Evolutionary conservation across 2,888 invertebrate genomes (phyloP).

Genomic region (Capitulum mitella): DNA sequence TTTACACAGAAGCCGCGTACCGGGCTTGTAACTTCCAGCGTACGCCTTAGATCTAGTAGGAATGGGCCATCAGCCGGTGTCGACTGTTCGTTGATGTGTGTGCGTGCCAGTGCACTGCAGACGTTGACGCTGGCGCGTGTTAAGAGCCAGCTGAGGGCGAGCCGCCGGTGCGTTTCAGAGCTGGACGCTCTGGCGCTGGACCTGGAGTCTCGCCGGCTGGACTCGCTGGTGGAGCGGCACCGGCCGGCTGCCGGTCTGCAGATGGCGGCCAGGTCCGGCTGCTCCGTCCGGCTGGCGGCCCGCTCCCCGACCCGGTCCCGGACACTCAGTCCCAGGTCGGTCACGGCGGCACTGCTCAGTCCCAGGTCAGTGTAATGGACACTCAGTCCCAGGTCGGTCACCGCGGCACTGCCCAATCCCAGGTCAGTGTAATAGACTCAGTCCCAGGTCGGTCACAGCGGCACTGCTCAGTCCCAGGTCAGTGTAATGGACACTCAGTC

Average conservation of each 20-base stretch:
- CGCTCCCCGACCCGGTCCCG: background rate
- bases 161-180: too few species aligned
- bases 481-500: background rate
- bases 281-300: background rate
- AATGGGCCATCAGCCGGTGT: too few species aligned
- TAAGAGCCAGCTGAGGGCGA: too few species aligned
- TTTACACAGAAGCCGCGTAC: too few species aligned
- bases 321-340: background rate
- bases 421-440: background rate
- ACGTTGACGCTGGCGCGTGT: too few species aligned
- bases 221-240: conserved; percentile 41
- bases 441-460: background rate
- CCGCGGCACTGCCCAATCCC: background rate
- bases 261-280: background rate
- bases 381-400: background rate
- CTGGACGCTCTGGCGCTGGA: conserved; percentile 79
- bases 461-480: background rate
- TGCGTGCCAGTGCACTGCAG: too few species aligned
- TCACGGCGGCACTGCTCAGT: background rate
- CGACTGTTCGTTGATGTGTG: too few species aligned
- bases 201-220: conserved; percentile 73
- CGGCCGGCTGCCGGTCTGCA: background rate
- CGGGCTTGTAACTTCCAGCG: too few species aligned
- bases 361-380: background rate
- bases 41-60: too few species aligned